These are phyloP conservation scores for Meloe dianella DNA, from an alignment of 2,888 invertebrate species.

Conservation along the genomic window DNA sequence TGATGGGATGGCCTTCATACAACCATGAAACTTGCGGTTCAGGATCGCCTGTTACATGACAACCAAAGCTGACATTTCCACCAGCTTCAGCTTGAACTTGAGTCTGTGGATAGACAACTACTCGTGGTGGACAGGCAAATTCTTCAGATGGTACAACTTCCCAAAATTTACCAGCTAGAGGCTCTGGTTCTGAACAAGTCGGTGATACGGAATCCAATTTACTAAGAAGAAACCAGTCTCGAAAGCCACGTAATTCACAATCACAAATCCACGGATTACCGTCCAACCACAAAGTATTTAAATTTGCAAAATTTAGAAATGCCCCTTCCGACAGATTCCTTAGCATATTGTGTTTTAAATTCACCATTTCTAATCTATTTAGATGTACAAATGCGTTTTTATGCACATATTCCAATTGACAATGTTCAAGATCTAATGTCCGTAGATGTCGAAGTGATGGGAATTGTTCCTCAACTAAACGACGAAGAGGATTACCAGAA, in stretches of 20 bases:
- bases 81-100: conserved; percentile 77
- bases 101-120: conserved; percentile 55
- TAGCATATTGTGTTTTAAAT: conserved; percentile 81
- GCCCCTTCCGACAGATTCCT: conserved; percentile 71
- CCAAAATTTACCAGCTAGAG: conserved; percentile 76
- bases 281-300: conserved; percentile 81
- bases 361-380: conserved; percentile 74
- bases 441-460: conserved; percentile 81
- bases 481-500: conserved; percentile 81
- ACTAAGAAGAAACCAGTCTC: conserved; percentile 81
- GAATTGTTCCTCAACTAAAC: conserved; percentile 78
- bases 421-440: conserved; percentile 80
- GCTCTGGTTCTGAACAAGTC: conserved; percentile 74
- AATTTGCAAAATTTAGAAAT: conserved; percentile 74
- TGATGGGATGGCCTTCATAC: conserved; percentile 73
- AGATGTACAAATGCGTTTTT: conserved; percentile 79
- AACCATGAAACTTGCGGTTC: conserved; percentile 84
- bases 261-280: conserved; percentile 92
- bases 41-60: conserved; percentile 82
- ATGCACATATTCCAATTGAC: conserved; percentile 77
- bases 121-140: conserved; percentile 83
- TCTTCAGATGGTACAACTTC: conserved; percentile 75
- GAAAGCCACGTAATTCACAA: conserved; percentile 82
- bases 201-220: conserved; percentile 76
- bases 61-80: conserved; percentile 81